These are phyloP conservation scores for Octodonta nipae DNA, from an alignment of 2,888 invertebrate genomes.

Conservation along the genomic window DNA sequence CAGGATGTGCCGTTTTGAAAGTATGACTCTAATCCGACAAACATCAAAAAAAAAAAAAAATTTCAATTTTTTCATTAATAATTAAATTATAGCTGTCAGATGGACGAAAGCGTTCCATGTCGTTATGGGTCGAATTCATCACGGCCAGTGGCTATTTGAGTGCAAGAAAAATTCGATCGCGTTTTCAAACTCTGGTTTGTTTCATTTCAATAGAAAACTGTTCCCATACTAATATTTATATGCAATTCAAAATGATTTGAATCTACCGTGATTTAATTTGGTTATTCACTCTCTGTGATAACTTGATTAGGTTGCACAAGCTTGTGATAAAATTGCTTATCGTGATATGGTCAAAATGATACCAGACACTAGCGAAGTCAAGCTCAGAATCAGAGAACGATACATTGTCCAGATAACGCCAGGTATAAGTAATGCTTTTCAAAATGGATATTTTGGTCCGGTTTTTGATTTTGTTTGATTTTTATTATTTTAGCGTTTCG, in stretches of 20 bases:
- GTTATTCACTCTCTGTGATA: too few species aligned
- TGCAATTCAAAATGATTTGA: too few species aligned
- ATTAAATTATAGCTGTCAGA: too few species aligned
- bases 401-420: slow-evolving; percentile 73
- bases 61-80: too few species aligned
- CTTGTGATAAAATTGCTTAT: slow-evolving; percentile 68
- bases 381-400: slow-evolving; percentile 59
- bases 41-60: too few species aligned
- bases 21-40: too few species aligned
- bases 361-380: slow-evolving; percentile 69
- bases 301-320: slow-evolving; percentile 56
- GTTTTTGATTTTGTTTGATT: too few species aligned
- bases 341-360: slow-evolving; percentile 70
- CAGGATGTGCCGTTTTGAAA: slow-evolving; percentile 71
- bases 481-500: too few species aligned
- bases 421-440: slow-evolving; percentile 72
- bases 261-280: too few species aligned
- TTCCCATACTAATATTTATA: too few species aligned
- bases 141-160: slow-evolving; percentile 76
- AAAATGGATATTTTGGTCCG: too few species aligned
- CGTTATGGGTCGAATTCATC: slow-evolving; percentile 83
- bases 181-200: slow-evolving; percentile 68
- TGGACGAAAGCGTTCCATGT: slow-evolving; percentile 76
- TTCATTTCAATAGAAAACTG: too few species aligned
- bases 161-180: slow-evolving; percentile 67